Base-by-base conservation (phyloP, 2,113 vertebrate species). In the Prionailurus bengalensis region DNA sequence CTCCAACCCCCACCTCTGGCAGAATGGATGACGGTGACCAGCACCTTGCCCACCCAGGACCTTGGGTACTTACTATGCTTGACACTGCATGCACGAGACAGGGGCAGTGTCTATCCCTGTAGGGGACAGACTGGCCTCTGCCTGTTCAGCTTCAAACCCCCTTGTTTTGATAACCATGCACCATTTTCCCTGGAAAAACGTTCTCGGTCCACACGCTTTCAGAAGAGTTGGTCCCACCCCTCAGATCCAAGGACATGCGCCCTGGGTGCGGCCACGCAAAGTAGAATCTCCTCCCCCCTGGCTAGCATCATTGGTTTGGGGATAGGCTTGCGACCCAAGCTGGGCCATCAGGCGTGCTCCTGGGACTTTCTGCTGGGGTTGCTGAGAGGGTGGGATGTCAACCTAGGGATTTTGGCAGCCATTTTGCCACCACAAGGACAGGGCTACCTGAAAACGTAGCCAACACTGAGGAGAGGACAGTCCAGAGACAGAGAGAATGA, bases 61-160 rank as follows among this genome's bases (percentile, higher is more conserved):
- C 25, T 16, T 25, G 23, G 25, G 31, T 1, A 5, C 48, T 9
- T 27, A 1, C 5, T n/a, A 0, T 1, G 3, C 90, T 33, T 3
- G 48, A 39, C 27, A 23, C 1, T 4, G 15, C 42, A 33, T 0
- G 3, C 21, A 3, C 16, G 31, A 45, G 76, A 27, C 3, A 51
- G 27, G 33, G 4, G 4, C 0, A 0, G 11, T 21, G 5, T n/a
- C 68, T 36, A 15, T 53, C 3, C 31, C 66, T 19, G 3, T 1
- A 6, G n/a, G 0, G n/a, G 15, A 19, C 21, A 17, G 48, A 14
- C 31, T 53, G 29, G 63, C 33, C 63, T 39, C 11, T 48, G 42
- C 88, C 84, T 7, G 3, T 19, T 58, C 8, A 0, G 8, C 27
- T 4, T 2, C 19, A 27, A 63, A n/a, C 3, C 79, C 45, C 73